These are phyloP conservation scores for Nymphalis polychloros DNA, from an alignment of 2,888 invertebrate genomes.

Conservation along the genomic window DNA sequence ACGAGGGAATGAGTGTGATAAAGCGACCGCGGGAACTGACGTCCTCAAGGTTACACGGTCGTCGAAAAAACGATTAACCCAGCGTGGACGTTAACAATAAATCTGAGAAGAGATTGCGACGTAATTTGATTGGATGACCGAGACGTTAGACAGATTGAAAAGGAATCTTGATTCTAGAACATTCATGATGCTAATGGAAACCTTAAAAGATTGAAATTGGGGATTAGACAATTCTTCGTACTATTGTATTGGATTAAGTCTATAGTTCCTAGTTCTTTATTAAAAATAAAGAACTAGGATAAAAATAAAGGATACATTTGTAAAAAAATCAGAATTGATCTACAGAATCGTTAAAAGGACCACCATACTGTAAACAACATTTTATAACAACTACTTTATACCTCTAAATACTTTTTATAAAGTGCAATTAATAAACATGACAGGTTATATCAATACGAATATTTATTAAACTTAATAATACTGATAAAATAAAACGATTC, in stretches of 20 bases:
- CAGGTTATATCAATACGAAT: too few species aligned
- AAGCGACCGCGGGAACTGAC: constrained; percentile 51
- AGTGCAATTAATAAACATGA: too few species aligned
- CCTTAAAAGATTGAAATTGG: background rate
- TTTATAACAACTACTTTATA: too few species aligned
- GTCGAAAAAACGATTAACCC: constrained; percentile 44
- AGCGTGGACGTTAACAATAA: constrained; percentile 35
- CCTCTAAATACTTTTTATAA: too few species aligned
- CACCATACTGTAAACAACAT: too few species aligned
- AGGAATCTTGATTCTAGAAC: constrained; percentile 3
- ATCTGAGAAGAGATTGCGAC: constrained; percentile 36
- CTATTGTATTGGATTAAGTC: too few species aligned
- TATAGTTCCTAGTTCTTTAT: too few species aligned
- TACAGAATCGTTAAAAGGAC: too few species aligned
- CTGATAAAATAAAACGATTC: background rate
- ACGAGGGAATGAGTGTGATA: constrained; percentile 58
- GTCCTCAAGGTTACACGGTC: constrained; percentile 36
- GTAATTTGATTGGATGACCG: constrained; percentile 35
- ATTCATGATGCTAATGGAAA: background rate
- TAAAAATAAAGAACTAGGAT: too few species aligned
- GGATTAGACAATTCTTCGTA: background rate
- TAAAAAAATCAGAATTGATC: too few species aligned
- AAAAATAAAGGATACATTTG: too few species aligned
- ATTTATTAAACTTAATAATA: background rate
- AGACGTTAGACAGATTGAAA: constrained; percentile 28